Conservation (phyloP, 2,113 vertebrate species). For the Oreochromis niloticus region DNA sequence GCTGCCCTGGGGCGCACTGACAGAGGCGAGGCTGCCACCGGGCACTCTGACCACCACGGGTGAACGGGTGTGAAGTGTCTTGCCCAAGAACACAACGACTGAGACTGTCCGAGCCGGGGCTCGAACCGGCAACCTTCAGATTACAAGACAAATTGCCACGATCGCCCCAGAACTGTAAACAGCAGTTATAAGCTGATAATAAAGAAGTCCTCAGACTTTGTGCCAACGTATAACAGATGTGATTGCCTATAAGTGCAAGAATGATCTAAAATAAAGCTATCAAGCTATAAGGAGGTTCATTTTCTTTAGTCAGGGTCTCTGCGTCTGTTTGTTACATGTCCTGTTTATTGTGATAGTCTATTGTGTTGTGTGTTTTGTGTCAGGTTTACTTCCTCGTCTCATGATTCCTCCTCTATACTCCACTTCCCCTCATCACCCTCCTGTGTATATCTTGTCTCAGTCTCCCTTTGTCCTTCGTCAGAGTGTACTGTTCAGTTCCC, state of each 20-base stretch:
- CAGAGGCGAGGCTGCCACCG: too few relatives aligned
- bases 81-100: too few relatives aligned
- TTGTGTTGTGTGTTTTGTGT: neutral
- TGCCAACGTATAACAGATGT: neutral
- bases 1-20: too few relatives aligned
- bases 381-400: neutral
- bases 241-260: neutral
- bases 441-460: neutral
- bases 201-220: neutral
- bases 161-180: neutral
- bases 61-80: too few relatives aligned
- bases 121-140: too few relatives aligned
- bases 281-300: neutral
- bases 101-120: too few relatives aligned
- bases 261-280: neutral
- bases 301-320: neutral
- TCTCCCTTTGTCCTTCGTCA: neutral
- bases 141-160: too few relatives aligned
- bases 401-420: neutral
- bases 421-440: neutral
- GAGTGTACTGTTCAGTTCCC: neutral
- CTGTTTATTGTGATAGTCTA: neutral
- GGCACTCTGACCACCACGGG: too few relatives aligned
- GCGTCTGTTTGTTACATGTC: neutral
- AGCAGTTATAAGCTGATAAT: neutral